Evolutionary conservation across 2,797 vertebrate species (phyloP), one percentile per base, ranked within the genome.

Genomic region (Spheniscus humboldti): DNA sequence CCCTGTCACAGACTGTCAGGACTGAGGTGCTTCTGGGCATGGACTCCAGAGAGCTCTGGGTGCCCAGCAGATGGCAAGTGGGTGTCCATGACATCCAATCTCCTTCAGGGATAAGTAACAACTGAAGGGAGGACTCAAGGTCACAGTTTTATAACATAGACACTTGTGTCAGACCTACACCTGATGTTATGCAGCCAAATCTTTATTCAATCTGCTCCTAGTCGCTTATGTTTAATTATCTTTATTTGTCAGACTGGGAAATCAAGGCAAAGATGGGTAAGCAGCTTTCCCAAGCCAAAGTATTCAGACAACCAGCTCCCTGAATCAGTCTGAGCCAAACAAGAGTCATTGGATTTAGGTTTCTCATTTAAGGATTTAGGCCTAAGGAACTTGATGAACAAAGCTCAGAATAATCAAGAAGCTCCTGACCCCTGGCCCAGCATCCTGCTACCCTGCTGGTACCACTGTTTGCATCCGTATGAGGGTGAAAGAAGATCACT

Each of bases 341-440:
- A 90, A 94, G 13, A 76, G 11, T 62, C 33, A 66, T 25, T 88
- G 2, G 56, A 67, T 60, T 77, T 63, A 41, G 19, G 11, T 47
- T 87, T 80, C 60, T 92, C 19, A 27, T 80, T 86, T 71, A 60
- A 88, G 23, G 60, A 72, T 57, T 91, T 90, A 81, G 25, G 19
- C 23, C 50, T 68, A 43, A 92, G 45, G 31, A 91, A 71, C 52
- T 8, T 39, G 43, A 69, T 59, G 24, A 77, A 64, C 23, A 89
- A 85, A 95, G 52, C 43, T 74, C 37, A 72, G 67, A 87, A 64
- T 37, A 22, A 37, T 45, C n/a, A 63, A 83, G 52, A 77, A 93
- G n/a, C 39, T 81, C n/a, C 52, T 50, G 47, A 82, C 14, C 20
- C 18, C 22, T 55, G 71, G 28, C 55, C 59, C 52, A 82, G 18